Evolutionary conservation across 2,113 vertebrate genomes (phyloP).

Genomic region (Rutilus rutilus): DNA sequence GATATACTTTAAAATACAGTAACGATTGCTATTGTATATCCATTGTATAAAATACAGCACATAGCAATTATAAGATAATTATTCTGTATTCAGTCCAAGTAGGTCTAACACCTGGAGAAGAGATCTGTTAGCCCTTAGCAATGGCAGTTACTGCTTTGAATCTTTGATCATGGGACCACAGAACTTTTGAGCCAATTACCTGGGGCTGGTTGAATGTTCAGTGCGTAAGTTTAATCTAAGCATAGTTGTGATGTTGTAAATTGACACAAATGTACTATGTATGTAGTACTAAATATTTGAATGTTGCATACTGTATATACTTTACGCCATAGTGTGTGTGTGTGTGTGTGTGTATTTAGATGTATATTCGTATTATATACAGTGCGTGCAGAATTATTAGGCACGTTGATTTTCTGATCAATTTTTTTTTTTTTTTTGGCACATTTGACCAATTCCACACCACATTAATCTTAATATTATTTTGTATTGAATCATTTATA

Average conservation of each 20-base stretch:
- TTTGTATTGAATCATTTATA: too few species aligned
- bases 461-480: too few species aligned
- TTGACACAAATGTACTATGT: background rate
- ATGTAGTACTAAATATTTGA: background rate
- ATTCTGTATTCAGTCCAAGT: background rate
- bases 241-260: background rate
- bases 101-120: background rate
- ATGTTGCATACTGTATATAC: background rate
- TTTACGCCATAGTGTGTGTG: background rate
- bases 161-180: constrained; percentile 2
- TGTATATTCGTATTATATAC: too few species aligned
- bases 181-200: background rate
- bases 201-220: background rate
- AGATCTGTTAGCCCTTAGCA: background rate
- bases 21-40: background rate
- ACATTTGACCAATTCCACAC: too few species aligned
- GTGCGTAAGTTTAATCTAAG: background rate
- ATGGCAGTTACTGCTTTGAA: background rate
- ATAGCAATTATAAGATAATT: background rate
- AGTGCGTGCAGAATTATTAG: too few species aligned
- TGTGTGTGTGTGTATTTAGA: too few species aligned
- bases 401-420: too few species aligned
- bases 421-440: too few species aligned
- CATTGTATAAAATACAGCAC: background rate
- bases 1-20: background rate